Percentiles rank a stretch among this genome's conserved stretches.
phyloP scores from a whole-genome alignment of 2,888 invertebrate species.

The Limenitis camilla region DNA sequence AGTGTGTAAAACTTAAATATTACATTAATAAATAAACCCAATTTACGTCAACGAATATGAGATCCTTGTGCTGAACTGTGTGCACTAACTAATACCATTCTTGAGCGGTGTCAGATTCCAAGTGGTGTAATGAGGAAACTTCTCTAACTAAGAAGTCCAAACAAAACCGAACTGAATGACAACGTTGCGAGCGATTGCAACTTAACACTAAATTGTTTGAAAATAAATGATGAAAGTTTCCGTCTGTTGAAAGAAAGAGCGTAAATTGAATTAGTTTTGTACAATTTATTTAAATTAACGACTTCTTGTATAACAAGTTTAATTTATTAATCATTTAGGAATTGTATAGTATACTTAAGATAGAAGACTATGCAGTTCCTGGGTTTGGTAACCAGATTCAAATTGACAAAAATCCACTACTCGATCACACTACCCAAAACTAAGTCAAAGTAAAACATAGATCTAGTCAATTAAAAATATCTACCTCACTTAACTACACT shows the following conservation, averaged over 20 bases:
- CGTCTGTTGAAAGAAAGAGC: conserved; percentile 20
- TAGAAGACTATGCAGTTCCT: too few species aligned
- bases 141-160: conserved; percentile 44
- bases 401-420: too few species aligned
- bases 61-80: neutral
- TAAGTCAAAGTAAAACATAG: too few species aligned
- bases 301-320: neutral
- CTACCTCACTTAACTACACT: too few species aligned
- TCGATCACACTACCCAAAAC: too few species aligned
- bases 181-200: conserved; percentile 29
- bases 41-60: neutral
- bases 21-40: too few species aligned
- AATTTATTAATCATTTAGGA: neutral
- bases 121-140: conserved; percentile 70
- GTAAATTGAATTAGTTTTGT: conserved; percentile 23
- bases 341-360: too few species aligned
- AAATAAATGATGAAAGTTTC: conserved; percentile 28
- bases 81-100: conserved; percentile 27
- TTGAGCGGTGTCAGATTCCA: conserved; percentile 46
- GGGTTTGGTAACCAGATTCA: too few species aligned
- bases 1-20: too few species aligned
- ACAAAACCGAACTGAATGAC: conserved; percentile 33
- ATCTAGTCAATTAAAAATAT: too few species aligned
- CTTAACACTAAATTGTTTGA: conserved; percentile 25
- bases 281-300: conserved; percentile 22